A percentile compares a stretch with the other conserved stretches of the same genome.
phyloP scores from a whole-genome alignment of 2,797 vertebrate genomes.

The Gymnothorax reevesii region DNA sequence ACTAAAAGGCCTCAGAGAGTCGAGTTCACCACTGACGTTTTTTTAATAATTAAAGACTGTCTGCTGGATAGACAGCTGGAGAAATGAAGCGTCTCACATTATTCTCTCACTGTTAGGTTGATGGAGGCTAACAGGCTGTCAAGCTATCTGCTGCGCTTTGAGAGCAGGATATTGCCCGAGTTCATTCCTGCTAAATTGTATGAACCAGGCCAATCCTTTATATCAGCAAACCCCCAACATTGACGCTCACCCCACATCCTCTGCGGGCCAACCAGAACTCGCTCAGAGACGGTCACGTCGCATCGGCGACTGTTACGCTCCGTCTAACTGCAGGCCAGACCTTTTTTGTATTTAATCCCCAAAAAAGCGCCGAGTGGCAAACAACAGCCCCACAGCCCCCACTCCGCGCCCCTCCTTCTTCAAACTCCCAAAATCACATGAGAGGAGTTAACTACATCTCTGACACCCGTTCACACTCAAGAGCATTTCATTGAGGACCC shows the following conservation, averaged over 20 bases:
- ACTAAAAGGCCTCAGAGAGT: background rate
- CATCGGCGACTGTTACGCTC: background rate
- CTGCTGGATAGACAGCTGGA: conserved; percentile 64
- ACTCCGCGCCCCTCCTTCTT: background rate
- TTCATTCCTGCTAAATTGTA: conserved; percentile 36
- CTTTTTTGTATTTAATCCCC: background rate
- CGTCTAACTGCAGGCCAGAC: background rate
- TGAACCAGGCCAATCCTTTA: conserved; percentile 30
- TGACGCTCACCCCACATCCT: background rate
- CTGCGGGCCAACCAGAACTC: background rate
- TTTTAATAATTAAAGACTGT: conserved; percentile 69
- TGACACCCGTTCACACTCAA: background rate
- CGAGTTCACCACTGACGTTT: background rate
- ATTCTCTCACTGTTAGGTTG: background rate
- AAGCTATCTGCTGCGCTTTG: conserved; percentile 44
- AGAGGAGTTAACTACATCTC: conserved; percentile 12
- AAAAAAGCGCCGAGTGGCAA: background rate
- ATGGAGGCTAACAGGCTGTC: background rate
- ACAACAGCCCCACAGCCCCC: background rate
- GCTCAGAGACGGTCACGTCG: background rate
- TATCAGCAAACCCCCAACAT: background rate
- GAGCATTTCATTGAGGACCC: conserved; percentile 1
- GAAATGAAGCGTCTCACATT: background rate
- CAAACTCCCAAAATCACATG: conserved; percentile 4
- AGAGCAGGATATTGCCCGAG: conserved; percentile 45